phyloP scores from a whole-genome alignment of 2,113 vertebrate genomes.

The Cyrtonyx montezumae region DNA sequence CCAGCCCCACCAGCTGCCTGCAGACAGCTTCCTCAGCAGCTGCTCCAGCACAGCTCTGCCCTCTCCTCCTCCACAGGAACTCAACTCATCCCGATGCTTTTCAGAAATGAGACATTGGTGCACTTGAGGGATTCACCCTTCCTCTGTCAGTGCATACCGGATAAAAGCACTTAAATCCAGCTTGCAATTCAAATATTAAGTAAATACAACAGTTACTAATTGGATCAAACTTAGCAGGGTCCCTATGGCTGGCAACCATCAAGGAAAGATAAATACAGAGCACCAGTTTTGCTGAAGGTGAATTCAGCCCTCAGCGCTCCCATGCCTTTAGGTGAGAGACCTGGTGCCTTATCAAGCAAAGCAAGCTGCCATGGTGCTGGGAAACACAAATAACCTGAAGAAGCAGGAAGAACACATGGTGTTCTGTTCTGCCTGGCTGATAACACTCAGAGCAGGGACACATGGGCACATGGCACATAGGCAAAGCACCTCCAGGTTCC shows the following conservation, averaged over 20 bases:
- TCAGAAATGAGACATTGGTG: neutral
- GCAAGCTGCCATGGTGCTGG: neutral
- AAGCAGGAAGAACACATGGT: neutral
- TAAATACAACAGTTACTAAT: neutral
- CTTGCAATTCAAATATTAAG: neutral
- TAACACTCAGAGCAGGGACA: neutral
- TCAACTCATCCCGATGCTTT: rapidly evolving
- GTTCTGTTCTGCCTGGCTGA: neutral
- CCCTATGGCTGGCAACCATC: neutral
- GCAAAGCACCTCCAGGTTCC: neutral
- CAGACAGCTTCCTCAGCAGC: neutral
- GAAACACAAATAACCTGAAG: neutral
- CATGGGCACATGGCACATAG: rapidly evolving
- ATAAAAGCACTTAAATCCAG: neutral
- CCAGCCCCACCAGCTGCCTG: slow-evolving; percentile 32
- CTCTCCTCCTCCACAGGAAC: neutral
- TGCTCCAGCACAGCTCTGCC: neutral
- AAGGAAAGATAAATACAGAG: neutral
- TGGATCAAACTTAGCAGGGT: neutral
- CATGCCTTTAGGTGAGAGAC: neutral
- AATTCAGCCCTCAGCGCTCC: neutral
- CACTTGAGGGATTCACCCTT: neutral
- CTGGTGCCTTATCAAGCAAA: neutral
- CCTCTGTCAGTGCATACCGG: neutral
- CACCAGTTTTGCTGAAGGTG: neutral